Evolutionary conservation across 2,888 invertebrate genomes (phyloP), one percentile per base, ranked within the genome.

Genomic region (Sinelater perroti): DNA sequence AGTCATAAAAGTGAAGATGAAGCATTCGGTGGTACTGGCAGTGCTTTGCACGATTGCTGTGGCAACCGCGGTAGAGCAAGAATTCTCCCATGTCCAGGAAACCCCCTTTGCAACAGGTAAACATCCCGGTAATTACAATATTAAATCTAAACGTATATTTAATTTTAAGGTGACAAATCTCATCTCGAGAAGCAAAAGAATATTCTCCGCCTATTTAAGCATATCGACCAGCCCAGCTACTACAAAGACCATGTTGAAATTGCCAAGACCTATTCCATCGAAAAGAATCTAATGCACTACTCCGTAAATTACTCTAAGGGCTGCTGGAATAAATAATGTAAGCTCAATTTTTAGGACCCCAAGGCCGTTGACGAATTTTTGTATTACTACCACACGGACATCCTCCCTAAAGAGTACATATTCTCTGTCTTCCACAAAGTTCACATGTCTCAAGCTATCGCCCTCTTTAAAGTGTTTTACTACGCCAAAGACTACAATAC

Each of bases 401-500:
- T 82, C 56, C 76, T 89, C 35, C 86, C 86, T 1, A 80, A 81
- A 35, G 82, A 82, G 31, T 80, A 85, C 61, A 78, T 85, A 8
- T 89, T 86, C 80, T 85, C 86, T 13, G 80, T 83, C 71, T 83
- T 82, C 70, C 80, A 87, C 71, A 80, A 82, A 49, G 77, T 80
- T 28, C 87, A 90, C 56, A 79, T 82, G 44, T 81, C 83, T 66
- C 86, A 91, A 71, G 86, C 84, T 7, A 72, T 82, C 3, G 83
- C 84, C 3, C 75, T 91, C 14, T 87, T 87, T 77, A 83, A 87
- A 70, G 79, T 87, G 50, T 81, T 91, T 63, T 83, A 83, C 78
- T 85, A 86, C 55, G 87, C 90, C 64, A 88, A 87, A 74, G 86
- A 88, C 72, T 90, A 83, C 74, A 82, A 85, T 16, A 87, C 87